Evolutionary conservation across 2,797 vertebrate species (phyloP).

Genomic region (Sarcophilus harrisii): DNA sequence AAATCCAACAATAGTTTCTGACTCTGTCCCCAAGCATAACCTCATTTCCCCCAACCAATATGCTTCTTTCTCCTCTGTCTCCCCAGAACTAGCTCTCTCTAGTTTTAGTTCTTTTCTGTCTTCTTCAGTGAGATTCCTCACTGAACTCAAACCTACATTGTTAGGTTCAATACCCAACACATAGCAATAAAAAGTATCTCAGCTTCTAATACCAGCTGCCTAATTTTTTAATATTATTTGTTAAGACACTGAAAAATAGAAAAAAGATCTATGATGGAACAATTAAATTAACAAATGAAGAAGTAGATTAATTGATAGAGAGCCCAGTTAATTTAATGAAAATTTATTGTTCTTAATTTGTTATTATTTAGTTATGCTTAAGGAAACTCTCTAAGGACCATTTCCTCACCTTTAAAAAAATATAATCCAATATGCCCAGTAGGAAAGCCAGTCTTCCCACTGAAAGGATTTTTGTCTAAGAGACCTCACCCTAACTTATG

Average conservation of each 20-base stretch:
- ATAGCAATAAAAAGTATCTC: background rate
- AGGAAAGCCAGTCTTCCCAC: background rate
- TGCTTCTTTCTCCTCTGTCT: background rate
- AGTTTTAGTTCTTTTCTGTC: background rate
- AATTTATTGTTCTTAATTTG: background rate
- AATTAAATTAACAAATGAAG: background rate
- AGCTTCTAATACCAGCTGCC: background rate
- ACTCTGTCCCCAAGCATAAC: constrained; percentile 35
- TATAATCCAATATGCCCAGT: background rate
- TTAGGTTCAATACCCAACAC: background rate
- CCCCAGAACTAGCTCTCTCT: background rate
- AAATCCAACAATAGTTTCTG: constrained; percentile 66
- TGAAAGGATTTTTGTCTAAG: background rate
- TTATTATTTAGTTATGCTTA: background rate
- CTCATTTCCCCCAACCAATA: background rate
- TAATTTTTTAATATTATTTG: background rate
- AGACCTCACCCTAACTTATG: background rate
- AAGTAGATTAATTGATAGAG: background rate
- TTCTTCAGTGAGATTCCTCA: background rate
- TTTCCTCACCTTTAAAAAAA: background rate
- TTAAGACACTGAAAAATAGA: background rate
- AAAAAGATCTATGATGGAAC: background rate
- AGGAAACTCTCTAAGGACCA: background rate
- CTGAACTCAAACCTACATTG: background rate
- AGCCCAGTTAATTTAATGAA: background rate